A percentile compares a stretch with the other conserved stretches of the same genome.
Conservation (phyloP, 2,797 vertebrate species). For the Micropoecilia bifurca region DNA sequence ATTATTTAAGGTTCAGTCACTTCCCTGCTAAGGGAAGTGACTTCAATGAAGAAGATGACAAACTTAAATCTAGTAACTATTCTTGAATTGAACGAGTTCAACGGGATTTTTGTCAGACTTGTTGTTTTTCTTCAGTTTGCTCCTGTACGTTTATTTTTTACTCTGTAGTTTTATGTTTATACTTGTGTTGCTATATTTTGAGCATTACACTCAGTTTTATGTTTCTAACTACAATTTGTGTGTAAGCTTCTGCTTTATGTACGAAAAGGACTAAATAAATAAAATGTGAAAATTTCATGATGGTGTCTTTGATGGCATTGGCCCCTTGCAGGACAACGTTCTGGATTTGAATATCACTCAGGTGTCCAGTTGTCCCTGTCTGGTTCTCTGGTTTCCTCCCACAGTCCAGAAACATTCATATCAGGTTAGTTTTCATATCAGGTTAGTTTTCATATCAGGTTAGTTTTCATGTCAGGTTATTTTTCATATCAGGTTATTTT, state of each 20-base stretch:
- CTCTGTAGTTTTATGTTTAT: not conserved
- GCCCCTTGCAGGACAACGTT: not conserved
- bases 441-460: too few relatives aligned
- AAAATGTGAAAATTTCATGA: not conserved
- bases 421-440: too few relatives aligned
- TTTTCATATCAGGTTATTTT: too few relatives aligned
- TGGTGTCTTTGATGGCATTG: not conserved
- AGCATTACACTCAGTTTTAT: not conserved
- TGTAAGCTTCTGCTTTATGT: not conserved
- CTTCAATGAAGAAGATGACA: not conserved
- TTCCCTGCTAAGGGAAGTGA: too few relatives aligned
- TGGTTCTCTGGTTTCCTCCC: not conserved
- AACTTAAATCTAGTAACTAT: not conserved
- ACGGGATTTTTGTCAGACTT: not conserved
- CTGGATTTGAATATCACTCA: not conserved
- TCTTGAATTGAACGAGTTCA: not conserved
- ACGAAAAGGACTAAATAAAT: not conserved
- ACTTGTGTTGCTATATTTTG: not conserved
- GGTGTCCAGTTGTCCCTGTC: not conserved
- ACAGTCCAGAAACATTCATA: not conserved
- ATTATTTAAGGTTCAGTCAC: constrained; percentile 2
- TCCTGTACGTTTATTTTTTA: not conserved
- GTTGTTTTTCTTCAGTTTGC: not conserved
- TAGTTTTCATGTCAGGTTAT: too few relatives aligned
- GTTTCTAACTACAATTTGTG: not conserved